These are phyloP conservation scores for Notolepis coatsorum DNA, from an alignment of 2,797 vertebrate genomes.

Conservation along the genomic window DNA sequence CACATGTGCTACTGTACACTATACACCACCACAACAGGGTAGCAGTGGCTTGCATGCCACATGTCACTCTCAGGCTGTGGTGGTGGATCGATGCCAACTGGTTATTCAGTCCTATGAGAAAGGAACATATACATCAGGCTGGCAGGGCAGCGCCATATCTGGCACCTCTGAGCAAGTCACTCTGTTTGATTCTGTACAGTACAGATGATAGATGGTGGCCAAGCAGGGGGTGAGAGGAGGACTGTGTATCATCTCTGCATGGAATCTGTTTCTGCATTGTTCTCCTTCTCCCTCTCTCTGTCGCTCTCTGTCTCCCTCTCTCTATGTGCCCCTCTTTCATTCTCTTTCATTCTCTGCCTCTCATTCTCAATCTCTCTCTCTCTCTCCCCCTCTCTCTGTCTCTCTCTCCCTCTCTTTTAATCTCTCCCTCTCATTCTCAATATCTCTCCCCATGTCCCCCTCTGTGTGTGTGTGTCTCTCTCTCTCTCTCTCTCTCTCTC, in stretches of 20 bases:
- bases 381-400: constrained; percentile 38
- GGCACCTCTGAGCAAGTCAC: background rate
- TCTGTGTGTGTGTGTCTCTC: background rate
- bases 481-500: background rate
- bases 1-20: no score
- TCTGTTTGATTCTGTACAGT: constrained; percentile 3
- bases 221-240: background rate
- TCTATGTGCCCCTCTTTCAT: background rate
- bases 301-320: background rate
- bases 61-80: background rate
- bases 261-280: constrained; percentile 17
- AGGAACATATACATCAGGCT: background rate
- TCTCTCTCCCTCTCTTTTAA: background rate
- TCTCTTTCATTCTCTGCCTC: constrained; percentile 11
- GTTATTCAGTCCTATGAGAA: background rate
- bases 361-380: background rate
- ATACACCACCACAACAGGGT: no score
- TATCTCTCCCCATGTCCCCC: background rate
- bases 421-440: background rate
- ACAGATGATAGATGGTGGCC: constrained; percentile 2
- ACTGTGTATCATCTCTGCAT: background rate
- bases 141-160: background rate
- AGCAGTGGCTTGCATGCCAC: no score
- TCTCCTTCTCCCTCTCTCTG: constrained; percentile 34
- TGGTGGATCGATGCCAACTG: background rate